Conservation (phyloP, 2,113 vertebrate species). For the Plotosus lineatus region DNA sequence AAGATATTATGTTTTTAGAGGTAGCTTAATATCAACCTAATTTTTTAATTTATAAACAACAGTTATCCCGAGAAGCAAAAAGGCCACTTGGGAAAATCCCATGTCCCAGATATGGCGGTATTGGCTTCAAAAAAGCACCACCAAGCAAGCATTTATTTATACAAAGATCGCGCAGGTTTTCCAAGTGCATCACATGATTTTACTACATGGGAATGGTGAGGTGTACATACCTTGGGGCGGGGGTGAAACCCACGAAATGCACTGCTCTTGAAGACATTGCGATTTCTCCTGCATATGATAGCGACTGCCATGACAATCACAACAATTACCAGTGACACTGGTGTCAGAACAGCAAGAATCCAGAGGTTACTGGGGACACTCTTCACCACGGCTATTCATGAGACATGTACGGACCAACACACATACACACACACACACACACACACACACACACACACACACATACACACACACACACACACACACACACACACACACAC, state of each 20-base stretch:
- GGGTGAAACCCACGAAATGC: slow-evolving; percentile 88
- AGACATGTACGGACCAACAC: neutral
- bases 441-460: slow-evolving; percentile 15
- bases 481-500: slow-evolving; percentile 39
- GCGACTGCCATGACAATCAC: slow-evolving; percentile 93
- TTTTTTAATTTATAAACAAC: no score
- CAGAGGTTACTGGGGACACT: slow-evolving; percentile 91
- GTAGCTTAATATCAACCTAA: no score
- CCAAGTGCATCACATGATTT: no score
- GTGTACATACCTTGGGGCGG: slow-evolving; percentile 83
- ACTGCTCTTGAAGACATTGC: slow-evolving; percentile 90
- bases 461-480: slow-evolving; percentile 28
- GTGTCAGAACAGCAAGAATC: slow-evolving; percentile 93
- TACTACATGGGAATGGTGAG: neutral
- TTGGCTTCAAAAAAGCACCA: no score
- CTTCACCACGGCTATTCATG: slow-evolving; percentile 86
- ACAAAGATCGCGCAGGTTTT: no score
- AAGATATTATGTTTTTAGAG: no score
- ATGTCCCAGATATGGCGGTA: no score
- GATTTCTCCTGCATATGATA: slow-evolving; percentile 92
- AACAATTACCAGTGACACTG: slow-evolving; percentile 86
- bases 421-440: slow-evolving; percentile 42
- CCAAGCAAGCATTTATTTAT: no score
- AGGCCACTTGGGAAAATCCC: no score
- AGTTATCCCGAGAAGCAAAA: no score